Percentiles rank a stretch among this genome's conserved stretches.
These are phyloP conservation scores for Paragorgia papillata DNA, from an alignment of 92 coral and sea anemone species.

Conservation along the genomic window DNA sequence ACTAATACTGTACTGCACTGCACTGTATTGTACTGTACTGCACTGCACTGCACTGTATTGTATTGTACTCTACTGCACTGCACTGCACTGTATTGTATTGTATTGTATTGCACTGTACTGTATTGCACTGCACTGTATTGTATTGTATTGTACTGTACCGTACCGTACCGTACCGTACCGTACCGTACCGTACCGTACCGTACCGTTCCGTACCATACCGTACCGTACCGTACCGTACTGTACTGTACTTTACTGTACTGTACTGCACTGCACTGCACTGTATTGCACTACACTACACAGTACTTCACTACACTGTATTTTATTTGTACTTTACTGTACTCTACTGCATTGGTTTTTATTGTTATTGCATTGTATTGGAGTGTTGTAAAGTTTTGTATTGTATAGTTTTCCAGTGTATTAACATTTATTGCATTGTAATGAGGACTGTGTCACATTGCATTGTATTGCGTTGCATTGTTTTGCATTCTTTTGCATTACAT, in stretches of 20 bases:
- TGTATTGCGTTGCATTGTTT: too few relatives aligned
- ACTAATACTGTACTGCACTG: too few relatives aligned
- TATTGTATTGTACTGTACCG: neutral
- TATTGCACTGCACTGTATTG: neutral
- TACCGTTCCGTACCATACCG: constrained; percentile 14
- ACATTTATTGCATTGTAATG: too few relatives aligned
- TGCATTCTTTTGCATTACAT: too few relatives aligned
- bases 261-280: neutral
- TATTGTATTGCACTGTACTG: neutral
- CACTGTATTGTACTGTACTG: neutral
- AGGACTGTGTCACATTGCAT: too few relatives aligned
- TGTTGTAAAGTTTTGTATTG: too few relatives aligned
- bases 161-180: constrained; percentile 25
- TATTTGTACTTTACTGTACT: too few relatives aligned
- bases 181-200: constrained; percentile 25
- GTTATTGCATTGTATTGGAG: too few relatives aligned
- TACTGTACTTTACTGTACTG: too few relatives aligned
- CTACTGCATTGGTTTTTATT: too few relatives aligned
- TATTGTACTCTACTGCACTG: neutral
- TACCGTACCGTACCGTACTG: constrained; percentile 11
- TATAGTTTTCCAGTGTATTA: too few relatives aligned
- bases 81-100: neutral
- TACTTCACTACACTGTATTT: neutral
- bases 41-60: neutral
- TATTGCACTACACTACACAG: neutral